Percentiles rank a stretch among this genome's conserved stretches.
These are phyloP conservation scores for Psococerastis gibbosa DNA, from an alignment of 2,888 invertebrate genomes.

Conservation along the genomic window DNA sequence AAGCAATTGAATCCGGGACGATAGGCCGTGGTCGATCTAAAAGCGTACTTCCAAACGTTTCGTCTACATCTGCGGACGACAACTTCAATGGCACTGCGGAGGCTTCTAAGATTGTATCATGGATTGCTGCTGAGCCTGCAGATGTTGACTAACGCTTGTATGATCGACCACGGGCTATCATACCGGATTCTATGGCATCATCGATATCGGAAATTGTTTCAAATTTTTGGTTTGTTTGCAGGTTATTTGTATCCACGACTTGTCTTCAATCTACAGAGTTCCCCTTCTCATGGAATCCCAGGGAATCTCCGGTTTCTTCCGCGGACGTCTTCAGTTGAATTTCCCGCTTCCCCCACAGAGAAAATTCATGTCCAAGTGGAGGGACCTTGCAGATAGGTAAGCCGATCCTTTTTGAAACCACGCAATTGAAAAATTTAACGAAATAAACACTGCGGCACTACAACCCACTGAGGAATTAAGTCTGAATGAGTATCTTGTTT, in stretches of 20 bases:
- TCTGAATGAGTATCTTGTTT: too few species aligned
- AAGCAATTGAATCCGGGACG: too few species aligned
- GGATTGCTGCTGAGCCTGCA: constrained; percentile 19
- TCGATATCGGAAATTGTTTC: constrained; percentile 10
- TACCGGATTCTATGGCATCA: constrained; percentile 11
- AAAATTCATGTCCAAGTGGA: constrained; percentile 76
- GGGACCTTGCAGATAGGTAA: constrained; percentile 57
- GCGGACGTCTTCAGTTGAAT: constrained; percentile 54
- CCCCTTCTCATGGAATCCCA: constrained; percentile 85
- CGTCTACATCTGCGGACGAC: too few species aligned
- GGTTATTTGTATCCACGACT: constrained; percentile 88
- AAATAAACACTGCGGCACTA: too few species aligned
- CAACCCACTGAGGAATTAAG: too few species aligned
- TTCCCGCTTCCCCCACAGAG: constrained; percentile 38
- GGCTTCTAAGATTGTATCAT: too few species aligned
- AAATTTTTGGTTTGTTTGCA: constrained; percentile 23
- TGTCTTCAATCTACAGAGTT: constrained; percentile 88
- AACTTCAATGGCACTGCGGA: too few species aligned
- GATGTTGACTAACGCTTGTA: neutral
- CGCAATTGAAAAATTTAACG: too few species aligned
- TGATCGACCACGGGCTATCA: too few species aligned
- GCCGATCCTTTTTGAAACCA: too few species aligned
- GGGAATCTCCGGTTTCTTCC: constrained; percentile 69
- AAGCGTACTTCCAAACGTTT: too few species aligned
- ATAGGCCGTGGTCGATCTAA: too few species aligned